Percentiles rank a stretch among this genome's conserved stretches.
phyloP scores from a whole-genome alignment of 2,888 invertebrate species.

The Synanthedon andrenaeformis region DNA sequence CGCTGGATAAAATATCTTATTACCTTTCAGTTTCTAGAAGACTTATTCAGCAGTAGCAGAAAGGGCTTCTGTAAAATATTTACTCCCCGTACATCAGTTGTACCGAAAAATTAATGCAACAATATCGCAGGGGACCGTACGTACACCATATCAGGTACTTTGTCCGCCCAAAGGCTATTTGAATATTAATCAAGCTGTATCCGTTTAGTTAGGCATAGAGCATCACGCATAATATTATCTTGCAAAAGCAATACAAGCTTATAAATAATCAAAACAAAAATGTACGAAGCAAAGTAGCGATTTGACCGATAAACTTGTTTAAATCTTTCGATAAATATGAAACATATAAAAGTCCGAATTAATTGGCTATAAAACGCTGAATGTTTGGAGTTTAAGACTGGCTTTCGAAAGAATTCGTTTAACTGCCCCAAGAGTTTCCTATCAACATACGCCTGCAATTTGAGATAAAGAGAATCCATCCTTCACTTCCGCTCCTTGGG shows the following conservation, averaged over 20 bases:
- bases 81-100: conserved; percentile 14
- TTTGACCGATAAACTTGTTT: not conserved
- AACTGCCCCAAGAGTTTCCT: conserved; percentile 21
- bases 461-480: conserved; percentile 48
- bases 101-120: conserved; percentile 41
- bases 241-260: conserved; percentile 23
- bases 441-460: conserved; percentile 38
- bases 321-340: not conserved
- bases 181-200: conserved; percentile 52
- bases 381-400: not conserved
- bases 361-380: not conserved
- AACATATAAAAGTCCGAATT: not conserved
- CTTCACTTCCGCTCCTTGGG: conserved; percentile 48
- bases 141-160: conserved; percentile 11
- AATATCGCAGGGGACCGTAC: conserved; percentile 40
- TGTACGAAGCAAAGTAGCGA: not conserved
- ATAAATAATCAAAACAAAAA: conserved; percentile 27
- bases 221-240: conserved; percentile 39
- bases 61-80: not conserved
- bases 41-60: not conserved
- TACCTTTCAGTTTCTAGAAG: too few species aligned
- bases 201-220: conserved; percentile 38
- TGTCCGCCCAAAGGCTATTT: conserved; percentile 49
- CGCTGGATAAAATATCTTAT: too few species aligned
- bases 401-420: conserved; percentile 13